These are phyloP conservation scores for Cydia strobilella DNA, from an alignment of 1,140 invertebrate genomes.

Conservation along the genomic window DNA sequence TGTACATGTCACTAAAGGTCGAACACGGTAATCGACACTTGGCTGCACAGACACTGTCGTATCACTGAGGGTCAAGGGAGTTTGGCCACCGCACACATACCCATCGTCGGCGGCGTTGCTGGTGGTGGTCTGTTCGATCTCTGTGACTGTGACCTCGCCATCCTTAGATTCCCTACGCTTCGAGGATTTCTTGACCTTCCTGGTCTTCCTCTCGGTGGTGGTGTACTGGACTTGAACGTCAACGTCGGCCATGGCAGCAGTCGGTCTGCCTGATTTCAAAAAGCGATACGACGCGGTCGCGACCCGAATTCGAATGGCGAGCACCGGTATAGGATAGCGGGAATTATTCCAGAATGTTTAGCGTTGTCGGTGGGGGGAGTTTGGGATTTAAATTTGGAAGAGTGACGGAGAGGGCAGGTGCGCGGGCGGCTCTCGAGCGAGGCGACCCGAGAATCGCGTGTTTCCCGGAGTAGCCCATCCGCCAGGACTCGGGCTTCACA, in stretches of 20 bases:
- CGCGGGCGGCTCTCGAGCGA: slow-evolving; percentile 70
- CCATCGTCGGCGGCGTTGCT: slow-evolving; percentile 85
- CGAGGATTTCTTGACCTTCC: slow-evolving; percentile 93
- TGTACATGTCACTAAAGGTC: slow-evolving; percentile 51
- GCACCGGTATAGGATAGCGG: slow-evolving; percentile 72
- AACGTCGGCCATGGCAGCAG: slow-evolving; percentile 89
- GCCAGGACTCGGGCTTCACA: slow-evolving; percentile 47
- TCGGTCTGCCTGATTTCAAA: slow-evolving; percentile 50
- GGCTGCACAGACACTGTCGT: slow-evolving; percentile 60
- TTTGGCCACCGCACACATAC: slow-evolving; percentile 87
- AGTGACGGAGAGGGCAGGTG: slow-evolving; percentile 79
- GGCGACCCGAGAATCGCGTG: slow-evolving; percentile 58
- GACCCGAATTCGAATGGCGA: slow-evolving; percentile 79
- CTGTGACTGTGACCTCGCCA: slow-evolving; percentile 90
- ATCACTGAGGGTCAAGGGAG: slow-evolving; percentile 61
- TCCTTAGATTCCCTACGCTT: slow-evolving; percentile 88
- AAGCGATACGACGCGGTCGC: slow-evolving; percentile 76
- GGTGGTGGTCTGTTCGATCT: slow-evolving; percentile 87
- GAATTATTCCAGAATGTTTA: slow-evolving; percentile 79
- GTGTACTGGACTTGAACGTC: slow-evolving; percentile 91
- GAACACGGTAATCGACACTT: slow-evolving; percentile 62
- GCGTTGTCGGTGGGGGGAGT: slow-evolving; percentile 72
- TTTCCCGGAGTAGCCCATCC: slow-evolving; percentile 52
- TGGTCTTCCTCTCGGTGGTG: slow-evolving; percentile 91
- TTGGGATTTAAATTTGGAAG: slow-evolving; percentile 79